Evolutionary conservation across 2,888 invertebrate genomes (phyloP).

Genomic region (Glyphotaelius pellucidus): DNA sequence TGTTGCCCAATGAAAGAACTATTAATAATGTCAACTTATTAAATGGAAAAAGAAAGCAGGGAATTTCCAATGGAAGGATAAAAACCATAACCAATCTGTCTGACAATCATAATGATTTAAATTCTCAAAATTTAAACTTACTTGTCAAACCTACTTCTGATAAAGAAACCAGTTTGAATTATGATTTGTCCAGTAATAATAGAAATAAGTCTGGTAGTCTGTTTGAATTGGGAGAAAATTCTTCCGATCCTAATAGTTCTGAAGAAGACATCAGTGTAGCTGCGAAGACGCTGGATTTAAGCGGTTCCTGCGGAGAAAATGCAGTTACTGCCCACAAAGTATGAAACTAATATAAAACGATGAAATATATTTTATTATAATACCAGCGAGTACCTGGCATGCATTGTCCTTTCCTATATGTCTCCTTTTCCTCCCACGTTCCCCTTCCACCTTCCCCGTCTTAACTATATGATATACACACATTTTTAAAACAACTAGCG

Average conservation of each 20-base stretch:
- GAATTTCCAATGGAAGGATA: not conserved
- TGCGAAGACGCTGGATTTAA: slow-evolving; percentile 16
- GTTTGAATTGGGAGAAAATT: slow-evolving; percentile 53
- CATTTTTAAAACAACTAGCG: no score
- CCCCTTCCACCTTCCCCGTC: no score
- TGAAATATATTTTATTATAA: not conserved
- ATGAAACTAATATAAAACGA: not conserved
- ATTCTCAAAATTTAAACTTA: slow-evolving; percentile 56
- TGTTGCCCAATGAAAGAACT: slow-evolving; percentile 32
- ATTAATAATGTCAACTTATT: not conserved
- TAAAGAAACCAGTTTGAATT: not conserved
- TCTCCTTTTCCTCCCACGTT: no score
- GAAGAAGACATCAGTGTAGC: slow-evolving; percentile 35
- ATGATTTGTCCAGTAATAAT: not conserved
- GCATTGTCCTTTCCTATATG: no score
- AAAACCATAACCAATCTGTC: not conserved
- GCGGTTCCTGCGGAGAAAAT: slow-evolving; percentile 62
- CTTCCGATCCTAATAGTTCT: slow-evolving; percentile 58
- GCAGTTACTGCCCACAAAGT: slow-evolving; percentile 60
- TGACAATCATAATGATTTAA: slow-evolving; percentile 59
- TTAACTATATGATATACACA: no score
- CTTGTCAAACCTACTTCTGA: not conserved
- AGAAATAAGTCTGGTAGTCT: slow-evolving; percentile 33
- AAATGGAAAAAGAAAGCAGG: not conserved
- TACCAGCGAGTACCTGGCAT: no score